Evolutionary conservation across 2,888 invertebrate genomes (phyloP).

Genomic region (Idaea aversata): DNA sequence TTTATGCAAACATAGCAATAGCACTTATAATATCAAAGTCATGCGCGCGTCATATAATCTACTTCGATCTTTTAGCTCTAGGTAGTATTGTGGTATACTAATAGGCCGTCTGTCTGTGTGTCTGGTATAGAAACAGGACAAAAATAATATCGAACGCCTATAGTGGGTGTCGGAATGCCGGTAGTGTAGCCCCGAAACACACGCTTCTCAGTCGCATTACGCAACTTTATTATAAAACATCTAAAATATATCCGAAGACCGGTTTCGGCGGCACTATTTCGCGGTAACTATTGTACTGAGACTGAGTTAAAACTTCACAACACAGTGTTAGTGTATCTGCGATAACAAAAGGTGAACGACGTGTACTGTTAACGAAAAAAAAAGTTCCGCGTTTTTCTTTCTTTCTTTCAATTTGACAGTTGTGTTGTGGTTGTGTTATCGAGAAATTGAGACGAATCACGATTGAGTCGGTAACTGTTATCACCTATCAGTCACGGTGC

Average conservation of each 20-base stretch:
- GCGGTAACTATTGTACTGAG: slow-evolving; percentile 54
- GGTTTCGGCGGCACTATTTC: slow-evolving; percentile 59
- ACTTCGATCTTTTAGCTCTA: not conserved
- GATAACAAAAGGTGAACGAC: slow-evolving; percentile 64
- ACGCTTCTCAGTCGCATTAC: slow-evolving; percentile 47
- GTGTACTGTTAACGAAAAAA: slow-evolving; percentile 39
- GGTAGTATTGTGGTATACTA: slow-evolving; percentile 5
- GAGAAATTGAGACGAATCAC: slow-evolving; percentile 12
- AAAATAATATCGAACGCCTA: slow-evolving; percentile 60
- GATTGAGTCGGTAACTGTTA: slow-evolving; percentile 22
- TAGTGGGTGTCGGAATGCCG: slow-evolving; percentile 47
- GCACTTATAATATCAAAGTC: not conserved
- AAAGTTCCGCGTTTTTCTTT: slow-evolving; percentile 24
- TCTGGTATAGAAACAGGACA: slow-evolving; percentile 30
- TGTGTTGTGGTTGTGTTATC: slow-evolving; percentile 24
- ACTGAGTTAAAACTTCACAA: slow-evolving; percentile 45
- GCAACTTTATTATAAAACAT: slow-evolving; percentile 51
- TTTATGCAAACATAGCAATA: not conserved
- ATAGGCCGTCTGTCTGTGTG: not conserved
- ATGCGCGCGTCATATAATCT: not conserved
- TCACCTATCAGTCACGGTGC: slow-evolving; percentile 28
- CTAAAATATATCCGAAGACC: slow-evolving; percentile 48
- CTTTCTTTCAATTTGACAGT: slow-evolving; percentile 25
- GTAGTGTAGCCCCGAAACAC: slow-evolving; percentile 57
- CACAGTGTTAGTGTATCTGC: slow-evolving; percentile 56